Evolutionary conservation across 2,113 vertebrate genomes (phyloP).

Genomic region (Istiophorus platypterus): DNA sequence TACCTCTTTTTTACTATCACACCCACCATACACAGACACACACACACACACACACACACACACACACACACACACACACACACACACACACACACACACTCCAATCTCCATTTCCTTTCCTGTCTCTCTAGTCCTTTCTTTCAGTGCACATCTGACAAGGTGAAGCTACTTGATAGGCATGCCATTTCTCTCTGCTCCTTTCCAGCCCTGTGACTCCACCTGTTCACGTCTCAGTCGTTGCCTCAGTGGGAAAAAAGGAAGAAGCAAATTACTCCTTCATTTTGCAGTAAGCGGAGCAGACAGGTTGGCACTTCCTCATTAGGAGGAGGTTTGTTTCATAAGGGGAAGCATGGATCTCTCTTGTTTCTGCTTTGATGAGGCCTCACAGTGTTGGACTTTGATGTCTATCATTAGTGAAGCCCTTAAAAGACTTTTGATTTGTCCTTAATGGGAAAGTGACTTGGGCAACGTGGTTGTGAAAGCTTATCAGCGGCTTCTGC

Average conservation of each 20-base stretch:
- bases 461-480: background rate
- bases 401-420: constrained; percentile 36
- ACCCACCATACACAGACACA: background rate
- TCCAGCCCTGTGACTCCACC: constrained; percentile 28
- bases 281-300: constrained; percentile 34
- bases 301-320: constrained; percentile 34
- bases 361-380: constrained; percentile 41
- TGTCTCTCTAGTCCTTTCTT: background rate
- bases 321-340: constrained; percentile 28
- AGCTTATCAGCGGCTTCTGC: background rate
- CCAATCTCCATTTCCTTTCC: constrained; percentile 27
- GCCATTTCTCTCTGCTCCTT: constrained; percentile 19
- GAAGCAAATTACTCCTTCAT: constrained; percentile 50
- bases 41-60: background rate
- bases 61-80: background rate
- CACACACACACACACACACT: background rate
- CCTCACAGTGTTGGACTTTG: constrained; percentile 22
- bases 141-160: constrained; percentile 39
- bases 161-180: constrained; percentile 48
- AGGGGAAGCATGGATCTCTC: constrained; percentile 27
- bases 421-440: constrained; percentile 28
- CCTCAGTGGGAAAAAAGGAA: background rate
- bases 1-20: constrained; percentile 6
- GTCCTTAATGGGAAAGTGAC: background rate
- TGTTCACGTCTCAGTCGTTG: constrained; percentile 28